These are phyloP conservation scores for Diploptera punctata DNA, from an alignment of 2,888 invertebrate species.

Conservation along the genomic window DNA sequence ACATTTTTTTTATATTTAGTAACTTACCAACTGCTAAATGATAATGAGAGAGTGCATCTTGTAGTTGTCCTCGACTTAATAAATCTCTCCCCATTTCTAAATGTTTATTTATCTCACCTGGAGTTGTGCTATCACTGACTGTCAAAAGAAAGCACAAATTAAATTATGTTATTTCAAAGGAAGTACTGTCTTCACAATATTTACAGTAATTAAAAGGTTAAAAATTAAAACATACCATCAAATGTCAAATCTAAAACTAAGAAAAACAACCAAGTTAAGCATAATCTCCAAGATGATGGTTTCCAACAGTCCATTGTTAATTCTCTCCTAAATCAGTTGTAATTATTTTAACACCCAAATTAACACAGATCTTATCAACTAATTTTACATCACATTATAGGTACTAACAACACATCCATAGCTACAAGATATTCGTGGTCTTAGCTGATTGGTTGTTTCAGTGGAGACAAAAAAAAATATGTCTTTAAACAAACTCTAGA, in stretches of 20 bases:
- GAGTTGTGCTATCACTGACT: constrained; percentile 75
- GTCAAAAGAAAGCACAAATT: constrained; percentile 44
- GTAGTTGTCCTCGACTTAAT: constrained; percentile 89
- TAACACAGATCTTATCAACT: neutral
- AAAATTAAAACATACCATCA: constrained; percentile 64
- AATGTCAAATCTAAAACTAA: constrained; percentile 71
- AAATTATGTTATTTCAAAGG: neutral
- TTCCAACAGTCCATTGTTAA: constrained; percentile 59
- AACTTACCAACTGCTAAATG: constrained; percentile 94
- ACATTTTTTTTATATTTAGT: neutral
- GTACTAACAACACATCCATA: constrained; percentile 45
- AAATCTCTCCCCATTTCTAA: constrained; percentile 93
- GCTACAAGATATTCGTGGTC: constrained; percentile 57
- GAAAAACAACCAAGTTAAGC: constrained; percentile 70
- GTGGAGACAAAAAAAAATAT: no score
- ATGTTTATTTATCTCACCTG: constrained; percentile 88
- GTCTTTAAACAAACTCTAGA: no score
- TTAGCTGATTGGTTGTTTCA: constrained; percentile 63
- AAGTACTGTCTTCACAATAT: constrained; percentile 1
- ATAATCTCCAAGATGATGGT: constrained; percentile 65
- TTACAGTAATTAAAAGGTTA: constrained; percentile 16
- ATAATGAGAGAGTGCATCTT: constrained; percentile 96
- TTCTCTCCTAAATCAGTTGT: neutral
- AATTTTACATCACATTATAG: constrained; percentile 44
- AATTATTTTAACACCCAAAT: neutral